Percentiles rank a stretch among this genome's conserved stretches.
Conservation (phyloP, 1,140 invertebrate genomes). For the Brachionus asplanchnoidis region DNA sequence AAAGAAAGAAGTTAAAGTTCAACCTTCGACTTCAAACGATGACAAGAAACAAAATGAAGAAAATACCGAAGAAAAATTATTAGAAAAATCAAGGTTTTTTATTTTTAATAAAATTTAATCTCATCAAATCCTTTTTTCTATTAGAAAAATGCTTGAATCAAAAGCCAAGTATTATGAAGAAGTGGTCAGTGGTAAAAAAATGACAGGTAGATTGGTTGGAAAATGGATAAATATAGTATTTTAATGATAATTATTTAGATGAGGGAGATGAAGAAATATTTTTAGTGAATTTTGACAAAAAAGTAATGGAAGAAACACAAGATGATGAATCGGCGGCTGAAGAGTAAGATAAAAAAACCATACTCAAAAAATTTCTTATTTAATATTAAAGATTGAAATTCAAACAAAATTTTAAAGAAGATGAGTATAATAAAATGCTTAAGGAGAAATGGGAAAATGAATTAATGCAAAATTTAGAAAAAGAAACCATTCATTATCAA, state of each 20-base stretch:
- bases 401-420: constrained; percentile 8
- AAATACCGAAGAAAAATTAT: background rate
- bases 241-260: background rate
- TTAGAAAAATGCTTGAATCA: constrained; percentile 23
- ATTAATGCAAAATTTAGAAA: constrained; percentile 8
- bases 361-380: background rate
- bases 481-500: constrained; percentile 31
- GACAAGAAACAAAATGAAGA: background rate
- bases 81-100: constrained; percentile 21
- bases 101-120: background rate
- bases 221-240: background rate
- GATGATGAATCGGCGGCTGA: background rate
- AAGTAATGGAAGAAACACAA: background rate
- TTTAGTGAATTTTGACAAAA: constrained; percentile 19
- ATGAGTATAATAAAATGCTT: background rate
- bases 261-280: constrained; percentile 37
- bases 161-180: constrained; percentile 39
- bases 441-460: constrained; percentile 39
- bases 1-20: background rate
- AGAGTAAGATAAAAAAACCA: background rate
- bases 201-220: background rate
- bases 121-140: background rate
- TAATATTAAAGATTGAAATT: background rate
- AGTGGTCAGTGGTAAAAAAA: constrained; percentile 21
- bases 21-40: background rate